These are phyloP conservation scores for Sepioteuthis lessoniana DNA, from an alignment of 2,888 invertebrate genomes.

Conservation along the genomic window DNA sequence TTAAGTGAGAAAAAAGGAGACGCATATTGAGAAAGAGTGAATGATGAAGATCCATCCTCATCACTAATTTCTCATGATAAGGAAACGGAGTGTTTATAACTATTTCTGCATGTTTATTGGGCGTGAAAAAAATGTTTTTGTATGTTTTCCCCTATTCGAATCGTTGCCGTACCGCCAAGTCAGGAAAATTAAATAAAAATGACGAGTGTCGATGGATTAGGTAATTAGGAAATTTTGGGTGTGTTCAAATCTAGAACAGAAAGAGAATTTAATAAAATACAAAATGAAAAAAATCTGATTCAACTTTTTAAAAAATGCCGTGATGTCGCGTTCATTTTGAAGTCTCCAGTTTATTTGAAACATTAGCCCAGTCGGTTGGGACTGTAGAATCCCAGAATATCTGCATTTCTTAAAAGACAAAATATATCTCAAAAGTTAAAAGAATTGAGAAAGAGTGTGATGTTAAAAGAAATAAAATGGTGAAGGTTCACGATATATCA, in stretches of 20 bases:
- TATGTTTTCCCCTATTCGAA: neutral
- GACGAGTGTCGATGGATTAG: neutral
- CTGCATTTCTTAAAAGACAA: too few species aligned
- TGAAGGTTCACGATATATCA: too few species aligned
- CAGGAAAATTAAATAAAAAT: neutral
- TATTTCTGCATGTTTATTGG: neutral
- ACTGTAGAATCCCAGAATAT: too few species aligned
- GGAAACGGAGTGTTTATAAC: neutral
- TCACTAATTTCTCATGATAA: neutral
- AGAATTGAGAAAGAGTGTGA: too few species aligned
- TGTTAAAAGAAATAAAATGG: too few species aligned
- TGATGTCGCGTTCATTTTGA: neutral
- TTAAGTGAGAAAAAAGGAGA: too few species aligned
- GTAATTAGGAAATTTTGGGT: conserved; percentile 1
- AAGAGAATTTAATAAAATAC: neutral
- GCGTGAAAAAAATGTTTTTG: neutral
- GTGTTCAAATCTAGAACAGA: neutral
- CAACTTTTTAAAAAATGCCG: neutral
- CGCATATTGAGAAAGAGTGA: too few species aligned
- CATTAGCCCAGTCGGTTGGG: neutral
- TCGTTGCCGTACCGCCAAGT: neutral
- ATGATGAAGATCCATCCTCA: too few species aligned
- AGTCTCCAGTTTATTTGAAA: neutral
- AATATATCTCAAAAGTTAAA: too few species aligned
- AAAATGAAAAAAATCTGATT: too few species aligned